Evolutionary conservation across 2,113 vertebrate genomes (phyloP).

Genomic region (Martes martes): DNA sequence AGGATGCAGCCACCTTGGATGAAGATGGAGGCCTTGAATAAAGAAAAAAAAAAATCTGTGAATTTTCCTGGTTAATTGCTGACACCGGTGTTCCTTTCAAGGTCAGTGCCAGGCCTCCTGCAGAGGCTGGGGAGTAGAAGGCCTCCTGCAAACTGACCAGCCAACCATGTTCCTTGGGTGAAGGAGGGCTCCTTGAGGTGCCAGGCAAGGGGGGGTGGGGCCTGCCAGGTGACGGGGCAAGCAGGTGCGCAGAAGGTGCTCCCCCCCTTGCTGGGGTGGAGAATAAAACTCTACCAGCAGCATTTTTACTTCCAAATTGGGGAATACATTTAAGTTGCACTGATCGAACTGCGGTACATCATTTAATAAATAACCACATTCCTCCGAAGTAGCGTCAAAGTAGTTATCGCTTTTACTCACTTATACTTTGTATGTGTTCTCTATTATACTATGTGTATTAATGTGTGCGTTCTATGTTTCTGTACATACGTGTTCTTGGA

Average conservation of each 20-base stretch:
- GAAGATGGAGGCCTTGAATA: background rate
- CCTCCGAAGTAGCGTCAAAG: background rate
- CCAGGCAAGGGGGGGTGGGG: background rate
- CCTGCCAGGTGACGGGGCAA: background rate
- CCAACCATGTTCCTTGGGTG: background rate
- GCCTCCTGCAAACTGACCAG: too few species aligned
- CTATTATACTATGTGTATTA: background rate
- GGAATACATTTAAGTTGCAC: background rate
- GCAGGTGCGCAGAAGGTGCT: background rate
- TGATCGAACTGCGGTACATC: background rate
- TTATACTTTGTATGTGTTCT: background rate
- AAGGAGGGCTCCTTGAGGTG: background rate
- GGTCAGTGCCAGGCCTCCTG: background rate
- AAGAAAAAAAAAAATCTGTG: background rate
- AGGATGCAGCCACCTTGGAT: background rate
- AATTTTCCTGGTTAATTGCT: background rate
- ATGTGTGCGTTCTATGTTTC: rapidly evolving
- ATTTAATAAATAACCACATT: background rate
- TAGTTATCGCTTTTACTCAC: background rate
- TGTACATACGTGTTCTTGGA: background rate
- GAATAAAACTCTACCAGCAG: background rate
- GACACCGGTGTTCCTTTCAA: background rate
- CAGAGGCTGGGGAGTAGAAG: background rate
- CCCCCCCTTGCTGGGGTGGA: background rate
- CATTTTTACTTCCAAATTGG: background rate